Conservation (phyloP, 2,113 vertebrate genomes). For the Dipodomys merriami region DNA sequence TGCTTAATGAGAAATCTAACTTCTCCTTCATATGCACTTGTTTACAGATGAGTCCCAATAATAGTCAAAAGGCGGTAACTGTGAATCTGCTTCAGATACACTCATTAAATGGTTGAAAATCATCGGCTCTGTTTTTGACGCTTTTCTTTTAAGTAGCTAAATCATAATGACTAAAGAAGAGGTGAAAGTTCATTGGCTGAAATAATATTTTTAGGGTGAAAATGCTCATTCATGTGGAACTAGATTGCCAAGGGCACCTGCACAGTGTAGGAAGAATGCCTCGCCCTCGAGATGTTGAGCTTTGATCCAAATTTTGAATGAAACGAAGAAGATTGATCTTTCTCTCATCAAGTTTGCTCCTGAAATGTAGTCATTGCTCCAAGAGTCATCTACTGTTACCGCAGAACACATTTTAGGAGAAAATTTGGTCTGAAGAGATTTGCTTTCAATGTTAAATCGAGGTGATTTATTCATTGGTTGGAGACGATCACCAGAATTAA, state of each 20-base stretch:
- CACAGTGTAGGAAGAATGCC: background rate
- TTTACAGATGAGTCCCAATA: constrained; percentile 10
- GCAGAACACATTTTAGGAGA: background rate
- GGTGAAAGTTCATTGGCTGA: background rate
- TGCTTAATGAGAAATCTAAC: constrained; percentile 55
- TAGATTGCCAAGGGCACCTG: constrained; percentile 8
- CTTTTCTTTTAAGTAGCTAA: background rate
- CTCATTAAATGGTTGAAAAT: constrained; percentile 44
- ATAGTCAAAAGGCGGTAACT: constrained; percentile 42
- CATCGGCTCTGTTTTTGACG: background rate
- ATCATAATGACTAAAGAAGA: constrained; percentile 52
- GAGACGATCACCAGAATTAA: background rate
- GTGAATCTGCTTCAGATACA: constrained; percentile 21
- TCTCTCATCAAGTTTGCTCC: background rate
- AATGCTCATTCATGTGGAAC: constrained; percentile 1
- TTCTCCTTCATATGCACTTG: background rate
- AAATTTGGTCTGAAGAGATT: background rate
- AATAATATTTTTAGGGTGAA: background rate
- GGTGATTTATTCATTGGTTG: background rate
- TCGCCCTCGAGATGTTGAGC: constrained; percentile 48
- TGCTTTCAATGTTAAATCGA: background rate
- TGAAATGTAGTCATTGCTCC: background rate
- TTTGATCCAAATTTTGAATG: constrained; percentile 54
- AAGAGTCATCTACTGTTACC: background rate
- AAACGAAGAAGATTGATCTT: background rate